Percentiles rank a stretch among this genome's conserved stretches.
Conservation (phyloP, 2,888 invertebrate species). For the Rugalucina vietnamica region DNA sequence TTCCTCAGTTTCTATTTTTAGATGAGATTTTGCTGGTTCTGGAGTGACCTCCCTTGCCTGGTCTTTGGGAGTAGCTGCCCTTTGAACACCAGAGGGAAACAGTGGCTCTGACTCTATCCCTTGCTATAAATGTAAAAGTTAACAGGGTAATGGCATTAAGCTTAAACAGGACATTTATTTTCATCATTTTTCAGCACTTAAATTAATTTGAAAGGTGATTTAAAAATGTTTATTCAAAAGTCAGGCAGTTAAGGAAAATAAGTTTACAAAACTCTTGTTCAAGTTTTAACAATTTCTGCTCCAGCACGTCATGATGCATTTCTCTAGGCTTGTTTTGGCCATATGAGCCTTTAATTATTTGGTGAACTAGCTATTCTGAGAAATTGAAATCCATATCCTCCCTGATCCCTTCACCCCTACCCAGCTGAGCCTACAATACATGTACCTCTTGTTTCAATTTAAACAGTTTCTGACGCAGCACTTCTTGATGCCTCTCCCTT, state of each 20-base stretch:
- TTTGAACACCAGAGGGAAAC: constrained; percentile 79
- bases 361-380: constrained; percentile 98
- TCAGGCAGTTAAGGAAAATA: too few relatives aligned
- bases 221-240: too few relatives aligned
- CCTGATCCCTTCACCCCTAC: too few relatives aligned
- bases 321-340: constrained; percentile 96
- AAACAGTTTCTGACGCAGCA: constrained; percentile 93
- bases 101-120: constrained; percentile 82
- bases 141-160: neutral
- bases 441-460: constrained; percentile 90
- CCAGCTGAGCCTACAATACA: too few relatives aligned
- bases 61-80: constrained; percentile 56
- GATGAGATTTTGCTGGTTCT: constrained; percentile 18
- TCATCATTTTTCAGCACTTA: neutral
- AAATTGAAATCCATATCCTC: constrained; percentile 98
- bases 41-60: constrained; percentile 51
- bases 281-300: constrained; percentile 93
- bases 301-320: constrained; percentile 94
- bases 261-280: too few relatives aligned
- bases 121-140: constrained; percentile 75
- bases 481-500: constrained; percentile 95
- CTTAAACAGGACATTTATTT: neutral
- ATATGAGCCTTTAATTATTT: constrained; percentile 98
- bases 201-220: too few relatives aligned
- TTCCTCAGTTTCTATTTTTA: constrained; percentile 30